Evolutionary conservation across 2,113 vertebrate genomes (phyloP).

Genomic region (Dendrocopos noguchii): DNA sequence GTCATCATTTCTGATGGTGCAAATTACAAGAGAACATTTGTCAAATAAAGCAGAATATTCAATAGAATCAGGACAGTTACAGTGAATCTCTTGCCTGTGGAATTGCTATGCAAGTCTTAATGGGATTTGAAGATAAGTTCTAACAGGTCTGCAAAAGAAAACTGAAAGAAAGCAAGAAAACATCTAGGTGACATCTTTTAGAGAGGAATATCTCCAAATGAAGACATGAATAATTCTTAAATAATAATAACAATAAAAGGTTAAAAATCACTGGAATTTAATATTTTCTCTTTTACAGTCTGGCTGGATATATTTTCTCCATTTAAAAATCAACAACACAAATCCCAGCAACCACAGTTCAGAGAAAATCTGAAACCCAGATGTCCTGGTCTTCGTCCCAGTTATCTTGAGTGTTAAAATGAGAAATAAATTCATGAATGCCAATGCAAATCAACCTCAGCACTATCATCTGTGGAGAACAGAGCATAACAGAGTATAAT

Average conservation of each 20-base stretch:
- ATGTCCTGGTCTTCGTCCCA: slow-evolving; percentile 24
- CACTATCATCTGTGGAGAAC: not conserved
- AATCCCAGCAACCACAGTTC: not conserved
- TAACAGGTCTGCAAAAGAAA: not conserved
- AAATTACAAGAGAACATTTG: not conserved
- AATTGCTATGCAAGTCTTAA: not conserved
- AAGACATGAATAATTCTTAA: not conserved
- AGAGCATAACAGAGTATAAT: not conserved
- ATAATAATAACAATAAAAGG: not conserved
- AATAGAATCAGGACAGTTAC: not conserved
- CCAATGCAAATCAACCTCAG: not conserved
- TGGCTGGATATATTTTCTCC: not conserved
- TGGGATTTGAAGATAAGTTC: not conserved
- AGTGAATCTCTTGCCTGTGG: not conserved
- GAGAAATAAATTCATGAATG: slow-evolving; percentile 12
- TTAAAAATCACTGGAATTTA: not conserved
- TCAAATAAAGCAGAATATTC: not conserved
- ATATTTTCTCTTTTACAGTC: not conserved
- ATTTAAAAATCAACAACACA: not conserved
- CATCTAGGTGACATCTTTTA: not conserved
- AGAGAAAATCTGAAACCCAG: slow-evolving; percentile 25
- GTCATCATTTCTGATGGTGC: not conserved
- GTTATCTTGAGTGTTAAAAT: not conserved
- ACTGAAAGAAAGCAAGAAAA: not conserved
- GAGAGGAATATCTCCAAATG: not conserved